Evolutionary conservation across 2,888 invertebrate species (phyloP).

Genomic region (Zootermopsis nevadensis): DNA sequence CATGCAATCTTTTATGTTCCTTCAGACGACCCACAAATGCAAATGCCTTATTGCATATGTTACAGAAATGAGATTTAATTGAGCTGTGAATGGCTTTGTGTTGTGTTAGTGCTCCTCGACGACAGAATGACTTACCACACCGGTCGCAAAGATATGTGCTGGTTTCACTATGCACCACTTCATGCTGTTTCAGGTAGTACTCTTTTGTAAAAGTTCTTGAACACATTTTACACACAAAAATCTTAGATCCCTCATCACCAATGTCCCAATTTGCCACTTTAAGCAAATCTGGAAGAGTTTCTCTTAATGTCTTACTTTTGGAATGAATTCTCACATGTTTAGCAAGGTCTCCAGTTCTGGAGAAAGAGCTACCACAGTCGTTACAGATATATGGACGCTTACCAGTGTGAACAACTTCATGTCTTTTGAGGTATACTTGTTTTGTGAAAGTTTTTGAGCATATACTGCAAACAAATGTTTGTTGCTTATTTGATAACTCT

Average conservation of each 20-base stretch:
- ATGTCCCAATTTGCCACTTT: background rate
- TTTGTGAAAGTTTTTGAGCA: constrained; percentile 41
- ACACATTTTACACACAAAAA: constrained; percentile 21
- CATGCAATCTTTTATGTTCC: constrained; percentile 25
- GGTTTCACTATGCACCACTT: constrained; percentile 20
- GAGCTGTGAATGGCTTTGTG: constrained; percentile 16
- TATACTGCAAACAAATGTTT: constrained; percentile 10
- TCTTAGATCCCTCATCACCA: background rate
- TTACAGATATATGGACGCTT: constrained; percentile 23
- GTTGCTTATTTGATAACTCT: background rate
- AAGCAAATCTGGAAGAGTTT: background rate
- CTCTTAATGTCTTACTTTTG: background rate
- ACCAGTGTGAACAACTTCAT: constrained; percentile 20
- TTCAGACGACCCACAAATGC: background rate
- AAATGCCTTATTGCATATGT: constrained; percentile 27
- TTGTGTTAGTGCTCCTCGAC: constrained; percentile 14
- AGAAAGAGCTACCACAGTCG: constrained; percentile 15
- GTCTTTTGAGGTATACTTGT: constrained; percentile 31
- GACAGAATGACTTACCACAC: constrained; percentile 37
- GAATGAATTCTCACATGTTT: constrained; percentile 30
- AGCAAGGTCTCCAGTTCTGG: constrained; percentile 33
- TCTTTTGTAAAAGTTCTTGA: constrained; percentile 31
- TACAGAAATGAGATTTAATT: constrained; percentile 27
- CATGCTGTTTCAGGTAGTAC: constrained; percentile 34
- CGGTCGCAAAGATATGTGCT: constrained; percentile 22